Evolutionary conservation across 2,113 vertebrate species (phyloP).

Genomic region (Carollia perspicillata): DNA sequence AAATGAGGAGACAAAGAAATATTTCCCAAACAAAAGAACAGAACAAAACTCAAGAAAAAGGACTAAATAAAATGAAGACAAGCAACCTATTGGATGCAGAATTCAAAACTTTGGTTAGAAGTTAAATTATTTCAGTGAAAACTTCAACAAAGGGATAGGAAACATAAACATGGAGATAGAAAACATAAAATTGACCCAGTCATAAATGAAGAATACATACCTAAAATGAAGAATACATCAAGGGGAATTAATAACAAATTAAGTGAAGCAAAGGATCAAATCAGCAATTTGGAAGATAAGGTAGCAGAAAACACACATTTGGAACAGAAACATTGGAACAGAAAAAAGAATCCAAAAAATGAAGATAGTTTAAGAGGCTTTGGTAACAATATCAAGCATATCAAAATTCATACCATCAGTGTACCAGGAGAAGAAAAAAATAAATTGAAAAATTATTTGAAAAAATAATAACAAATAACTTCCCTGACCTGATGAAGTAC

Average conservation of each 20-base stretch:
- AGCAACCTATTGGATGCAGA: neutral
- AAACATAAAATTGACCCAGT: neutral
- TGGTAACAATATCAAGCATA: neutral
- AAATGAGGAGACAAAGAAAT: neutral
- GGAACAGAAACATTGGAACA: neutral
- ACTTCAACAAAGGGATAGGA: neutral
- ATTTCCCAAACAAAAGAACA: neutral
- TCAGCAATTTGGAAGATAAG: neutral
- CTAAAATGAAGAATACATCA: neutral
- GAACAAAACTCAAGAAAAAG: neutral
- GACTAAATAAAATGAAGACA: neutral
- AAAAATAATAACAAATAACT: neutral
- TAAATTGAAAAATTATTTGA: neutral
- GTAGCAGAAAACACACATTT: neutral
- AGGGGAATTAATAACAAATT: neutral
- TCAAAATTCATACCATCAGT: neutral
- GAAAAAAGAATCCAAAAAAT: neutral
- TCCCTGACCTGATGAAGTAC: neutral
- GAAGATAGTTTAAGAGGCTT: neutral
- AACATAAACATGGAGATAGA: neutral
- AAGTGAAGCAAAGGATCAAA: neutral
- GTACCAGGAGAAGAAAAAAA: neutral
- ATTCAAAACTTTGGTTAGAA: neutral
- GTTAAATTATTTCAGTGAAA: neutral
- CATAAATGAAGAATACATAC: neutral